Percentiles rank a stretch among this genome's conserved stretches.
These are phyloP conservation scores for Physeter macrocephalus DNA, from an alignment of 2,113 vertebrate species.

Conservation along the genomic window DNA sequence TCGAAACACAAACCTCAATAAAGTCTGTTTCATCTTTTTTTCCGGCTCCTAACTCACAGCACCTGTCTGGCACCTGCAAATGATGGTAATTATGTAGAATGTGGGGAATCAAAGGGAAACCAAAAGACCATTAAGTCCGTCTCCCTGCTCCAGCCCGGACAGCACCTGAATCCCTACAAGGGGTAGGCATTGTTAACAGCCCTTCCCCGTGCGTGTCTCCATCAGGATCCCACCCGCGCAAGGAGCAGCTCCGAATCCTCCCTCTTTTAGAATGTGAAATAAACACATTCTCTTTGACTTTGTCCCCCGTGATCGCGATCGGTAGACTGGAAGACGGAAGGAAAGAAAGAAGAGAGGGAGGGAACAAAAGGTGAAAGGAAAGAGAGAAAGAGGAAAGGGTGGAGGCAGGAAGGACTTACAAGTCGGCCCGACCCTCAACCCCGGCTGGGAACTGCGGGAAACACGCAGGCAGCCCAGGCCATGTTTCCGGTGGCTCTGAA, in stretches of 20 bases:
- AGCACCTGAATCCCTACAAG: background rate
- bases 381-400: background rate
- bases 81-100: conserved; percentile 33
- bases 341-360: background rate
- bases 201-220: background rate
- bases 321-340: background rate
- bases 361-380: background rate
- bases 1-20: conserved; percentile 51
- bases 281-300: background rate
- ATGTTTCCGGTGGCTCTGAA: background rate
- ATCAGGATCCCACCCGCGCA: background rate
- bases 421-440: too few species aligned
- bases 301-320: background rate
- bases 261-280: background rate
- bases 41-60: background rate
- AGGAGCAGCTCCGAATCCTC: background rate
- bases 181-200: background rate
- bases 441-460: background rate
- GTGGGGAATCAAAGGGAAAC: conserved; percentile 13
- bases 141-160: background rate
- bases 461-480: too few species aligned
- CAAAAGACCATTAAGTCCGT: conserved; percentile 18
- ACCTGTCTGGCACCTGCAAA: conserved; percentile 30
- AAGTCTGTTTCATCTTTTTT: conserved; percentile 44
- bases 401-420: background rate